Percentiles rank a stretch among this genome's conserved stretches.
These are phyloP conservation scores for Coracias cyanogaster DNA, from an alignment of 2,797 vertebrate genomes.

Conservation along the genomic window DNA sequence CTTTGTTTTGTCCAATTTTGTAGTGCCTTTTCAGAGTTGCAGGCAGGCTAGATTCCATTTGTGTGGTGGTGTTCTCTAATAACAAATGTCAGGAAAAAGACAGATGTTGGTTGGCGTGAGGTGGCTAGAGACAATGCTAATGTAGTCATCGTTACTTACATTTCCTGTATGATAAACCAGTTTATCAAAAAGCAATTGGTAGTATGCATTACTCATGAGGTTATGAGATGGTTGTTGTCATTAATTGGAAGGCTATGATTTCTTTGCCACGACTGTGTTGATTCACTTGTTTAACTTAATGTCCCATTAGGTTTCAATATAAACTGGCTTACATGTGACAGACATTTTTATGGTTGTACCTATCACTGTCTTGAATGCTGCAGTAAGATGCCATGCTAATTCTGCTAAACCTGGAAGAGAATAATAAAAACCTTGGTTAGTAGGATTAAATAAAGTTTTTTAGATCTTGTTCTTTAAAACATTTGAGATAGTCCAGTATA, in stretches of 20 bases:
- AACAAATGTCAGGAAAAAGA: background rate
- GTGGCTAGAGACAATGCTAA: background rate
- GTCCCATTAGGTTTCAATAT: background rate
- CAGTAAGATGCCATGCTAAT: background rate
- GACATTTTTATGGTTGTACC: background rate
- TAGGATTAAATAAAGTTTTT: background rate
- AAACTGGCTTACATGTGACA: background rate
- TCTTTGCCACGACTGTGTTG: background rate
- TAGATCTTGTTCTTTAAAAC: background rate
- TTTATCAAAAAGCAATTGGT: background rate
- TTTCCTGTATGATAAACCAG: conserved; percentile 32
- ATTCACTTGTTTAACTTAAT: background rate
- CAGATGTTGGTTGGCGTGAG: background rate
- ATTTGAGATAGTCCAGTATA: background rate
- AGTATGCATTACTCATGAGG: background rate
- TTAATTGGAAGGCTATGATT: background rate
- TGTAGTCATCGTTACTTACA: background rate
- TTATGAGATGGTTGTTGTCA: background rate
- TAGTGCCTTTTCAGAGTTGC: background rate
- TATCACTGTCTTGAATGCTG: background rate
- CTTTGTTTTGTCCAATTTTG: background rate
- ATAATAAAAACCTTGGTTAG: background rate
- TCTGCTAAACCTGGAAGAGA: background rate
- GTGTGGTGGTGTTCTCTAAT: background rate
- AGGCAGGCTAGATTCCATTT: background rate